Conservation (phyloP, 2,113 vertebrate species). For the Leucopsar rothschildi region DNA sequence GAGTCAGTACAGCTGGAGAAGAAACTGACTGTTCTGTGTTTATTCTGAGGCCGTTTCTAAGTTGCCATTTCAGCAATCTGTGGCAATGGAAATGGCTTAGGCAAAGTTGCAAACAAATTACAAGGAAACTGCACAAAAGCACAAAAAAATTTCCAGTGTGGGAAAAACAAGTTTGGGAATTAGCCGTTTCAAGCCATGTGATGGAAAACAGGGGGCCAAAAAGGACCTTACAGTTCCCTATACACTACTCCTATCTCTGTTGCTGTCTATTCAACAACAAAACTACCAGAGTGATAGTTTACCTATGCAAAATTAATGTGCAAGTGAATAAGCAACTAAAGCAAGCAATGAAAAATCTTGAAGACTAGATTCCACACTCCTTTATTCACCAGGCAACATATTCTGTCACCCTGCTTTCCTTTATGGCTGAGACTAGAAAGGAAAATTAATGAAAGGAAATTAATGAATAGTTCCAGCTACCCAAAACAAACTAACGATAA, state of each 20-base stretch:
- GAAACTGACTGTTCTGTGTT: fast-evolving
- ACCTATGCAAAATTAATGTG: background rate
- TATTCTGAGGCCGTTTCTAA: background rate
- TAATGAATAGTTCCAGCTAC: background rate
- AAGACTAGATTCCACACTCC: background rate
- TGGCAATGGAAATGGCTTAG: background rate
- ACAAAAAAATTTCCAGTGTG: background rate
- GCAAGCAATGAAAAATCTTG: background rate
- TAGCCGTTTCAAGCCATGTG: background rate
- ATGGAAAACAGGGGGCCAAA: background rate
- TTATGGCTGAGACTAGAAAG: background rate
- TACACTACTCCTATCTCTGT: background rate
- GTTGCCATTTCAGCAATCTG: background rate
- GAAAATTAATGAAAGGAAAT: background rate
- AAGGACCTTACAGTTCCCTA: background rate
- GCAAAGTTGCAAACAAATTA: background rate
- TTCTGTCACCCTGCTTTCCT: background rate
- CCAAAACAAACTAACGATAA: background rate
- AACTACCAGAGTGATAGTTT: background rate
- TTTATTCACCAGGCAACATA: background rate
- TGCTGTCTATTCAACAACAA: background rate
- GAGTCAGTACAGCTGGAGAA: background rate
- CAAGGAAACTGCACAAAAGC: background rate
- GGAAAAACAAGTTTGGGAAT: background rate
- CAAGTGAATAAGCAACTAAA: background rate